Conservation (phyloP, 2,113 vertebrate genomes). For the rat (Rattus norvegicus) region GRCr8 NC_086019.1:128963001-128963500, state of each 20-base stretch:
- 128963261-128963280: rapidly evolving
- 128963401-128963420: neutral
- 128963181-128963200: neutral
- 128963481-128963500: neutral
- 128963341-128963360: neutral
- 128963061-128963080: neutral
- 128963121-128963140: neutral
- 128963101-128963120: neutral
- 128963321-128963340: neutral
- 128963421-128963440: neutral
- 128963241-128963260: neutral
- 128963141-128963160: neutral
- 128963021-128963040: neutral
- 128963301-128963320: neutral
- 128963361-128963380: neutral
- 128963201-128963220: rapidly evolving
- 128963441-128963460: neutral
- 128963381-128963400: rapidly evolving
- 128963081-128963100: neutral
- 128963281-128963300: neutral
- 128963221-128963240: neutral
- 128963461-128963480: neutral
- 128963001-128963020: neutral
- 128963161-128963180: too few species aligned
- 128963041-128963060: neutral